A percentile compares a stretch with the other conserved stretches of the same genome.
These are phyloP conservation scores for Eriosoma lanigerum DNA, from an alignment of 1,140 invertebrate species.

Conservation along the genomic window DNA sequence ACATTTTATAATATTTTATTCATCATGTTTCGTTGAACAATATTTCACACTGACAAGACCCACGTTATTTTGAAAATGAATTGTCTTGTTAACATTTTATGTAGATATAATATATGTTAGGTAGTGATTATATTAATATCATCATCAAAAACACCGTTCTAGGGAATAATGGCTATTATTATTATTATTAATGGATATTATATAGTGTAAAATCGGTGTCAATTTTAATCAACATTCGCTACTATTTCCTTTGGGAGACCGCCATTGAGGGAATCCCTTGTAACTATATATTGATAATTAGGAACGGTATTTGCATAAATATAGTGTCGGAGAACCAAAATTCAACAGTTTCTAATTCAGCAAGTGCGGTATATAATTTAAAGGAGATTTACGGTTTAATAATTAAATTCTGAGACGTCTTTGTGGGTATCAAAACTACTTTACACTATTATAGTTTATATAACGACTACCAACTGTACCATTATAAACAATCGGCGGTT, in stretches of 20 bases:
- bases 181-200: neutral
- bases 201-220: neutral
- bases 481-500: neutral
- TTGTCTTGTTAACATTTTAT: neutral
- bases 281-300: neutral
- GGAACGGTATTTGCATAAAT: neutral
- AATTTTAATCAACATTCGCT: neutral
- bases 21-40: neutral
- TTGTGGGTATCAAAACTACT: neutral
- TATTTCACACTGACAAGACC: neutral
- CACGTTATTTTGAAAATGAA: neutral
- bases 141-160: no score
- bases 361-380: neutral
- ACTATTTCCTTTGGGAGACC: neutral
- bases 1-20: neutral
- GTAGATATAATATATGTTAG: neutral
- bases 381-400: constrained; percentile 1
- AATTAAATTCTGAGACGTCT: neutral
- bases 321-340: neutral
- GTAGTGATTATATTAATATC: neutral
- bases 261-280: neutral
- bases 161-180: neutral
- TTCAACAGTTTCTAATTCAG: constrained; percentile 6
- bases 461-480: neutral
- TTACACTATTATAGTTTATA: neutral